A percentile compares a stretch with the other conserved stretches of the same genome.
Evolutionary conservation across 2,888 invertebrate genomes (phyloP).

Genomic region (Lepeophtheirus nordmannii): DNA sequence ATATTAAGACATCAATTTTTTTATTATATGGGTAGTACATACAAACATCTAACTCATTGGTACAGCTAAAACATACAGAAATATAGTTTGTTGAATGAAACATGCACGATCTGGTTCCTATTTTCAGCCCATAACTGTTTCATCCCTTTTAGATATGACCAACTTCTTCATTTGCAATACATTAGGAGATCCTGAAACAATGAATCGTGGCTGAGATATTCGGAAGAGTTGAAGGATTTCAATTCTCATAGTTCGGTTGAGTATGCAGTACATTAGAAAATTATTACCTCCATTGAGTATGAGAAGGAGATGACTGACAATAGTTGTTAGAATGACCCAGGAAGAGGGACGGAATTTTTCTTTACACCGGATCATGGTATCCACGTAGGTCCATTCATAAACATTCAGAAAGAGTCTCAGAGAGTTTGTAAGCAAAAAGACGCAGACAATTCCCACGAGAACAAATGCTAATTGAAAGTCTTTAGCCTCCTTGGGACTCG

Average conservation of each 20-base stretch:
- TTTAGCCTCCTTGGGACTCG: neutral
- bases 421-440: constrained; percentile 19
- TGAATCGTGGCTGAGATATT: too few species aligned
- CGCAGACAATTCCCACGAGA: constrained; percentile 12
- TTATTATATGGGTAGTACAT: too few species aligned
- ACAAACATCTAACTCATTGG: too few species aligned
- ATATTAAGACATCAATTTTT: too few species aligned
- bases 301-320: constrained; percentile 10
- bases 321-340: constrained; percentile 17
- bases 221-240: neutral
- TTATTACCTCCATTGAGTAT: constrained; percentile 13
- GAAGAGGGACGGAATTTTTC: constrained; percentile 8
- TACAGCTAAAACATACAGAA: too few species aligned
- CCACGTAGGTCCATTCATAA: constrained; percentile 8
- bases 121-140: too few species aligned
- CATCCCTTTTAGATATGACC: too few species aligned
- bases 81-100: too few species aligned
- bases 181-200: too few species aligned
- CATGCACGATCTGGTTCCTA: too few species aligned
- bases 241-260: neutral
- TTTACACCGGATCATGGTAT: constrained; percentile 1
- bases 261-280: constrained; percentile 9
- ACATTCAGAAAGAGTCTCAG: constrained; percentile 9
- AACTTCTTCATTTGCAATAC: too few species aligned
- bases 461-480: constrained; percentile 18